Evolutionary conservation across 2,888 invertebrate genomes (phyloP).

Genomic region (Agonum fuliginosum): DNA sequence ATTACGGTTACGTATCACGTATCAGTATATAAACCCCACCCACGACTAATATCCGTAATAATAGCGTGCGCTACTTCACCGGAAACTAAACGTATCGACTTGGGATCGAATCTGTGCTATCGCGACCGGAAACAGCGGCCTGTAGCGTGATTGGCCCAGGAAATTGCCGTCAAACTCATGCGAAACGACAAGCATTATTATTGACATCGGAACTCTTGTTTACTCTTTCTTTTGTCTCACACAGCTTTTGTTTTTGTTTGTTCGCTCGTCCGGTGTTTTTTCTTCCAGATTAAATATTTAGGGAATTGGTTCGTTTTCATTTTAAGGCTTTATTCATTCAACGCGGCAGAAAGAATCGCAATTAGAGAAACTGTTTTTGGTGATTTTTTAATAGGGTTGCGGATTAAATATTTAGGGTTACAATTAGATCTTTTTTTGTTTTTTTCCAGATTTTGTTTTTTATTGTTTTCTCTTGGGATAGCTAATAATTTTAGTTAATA

Average conservation of each 20-base stretch:
- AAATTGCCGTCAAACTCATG: slow-evolving; percentile 38
- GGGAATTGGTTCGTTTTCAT: background rate
- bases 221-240: slow-evolving; percentile 28
- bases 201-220: slow-evolving; percentile 9
- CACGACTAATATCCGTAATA: slow-evolving; percentile 20
- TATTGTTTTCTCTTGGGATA: no score
- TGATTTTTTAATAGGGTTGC: no score
- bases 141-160: slow-evolving; percentile 31
- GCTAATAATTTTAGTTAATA: no score
- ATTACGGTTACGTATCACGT: no score
- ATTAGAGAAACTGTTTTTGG: no score
- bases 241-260: slow-evolving; percentile 6
- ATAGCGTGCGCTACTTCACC: slow-evolving; percentile 9
- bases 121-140: slow-evolving; percentile 23
- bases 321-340: slow-evolving; percentile 13
- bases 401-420: no score
- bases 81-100: slow-evolving; percentile 25
- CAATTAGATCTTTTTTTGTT: no score
- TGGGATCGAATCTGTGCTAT: slow-evolving; percentile 7
- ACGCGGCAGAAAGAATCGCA: background rate
- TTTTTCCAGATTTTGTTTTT: no score
- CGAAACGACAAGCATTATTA: slow-evolving; percentile 26
- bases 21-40: no score
- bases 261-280: background rate
- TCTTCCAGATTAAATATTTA: background rate